Evolutionary conservation across 37 sponge, comb jelly and placozoan species (phyloP).

Genomic region (Mnemiopsis leidyi): DNA sequence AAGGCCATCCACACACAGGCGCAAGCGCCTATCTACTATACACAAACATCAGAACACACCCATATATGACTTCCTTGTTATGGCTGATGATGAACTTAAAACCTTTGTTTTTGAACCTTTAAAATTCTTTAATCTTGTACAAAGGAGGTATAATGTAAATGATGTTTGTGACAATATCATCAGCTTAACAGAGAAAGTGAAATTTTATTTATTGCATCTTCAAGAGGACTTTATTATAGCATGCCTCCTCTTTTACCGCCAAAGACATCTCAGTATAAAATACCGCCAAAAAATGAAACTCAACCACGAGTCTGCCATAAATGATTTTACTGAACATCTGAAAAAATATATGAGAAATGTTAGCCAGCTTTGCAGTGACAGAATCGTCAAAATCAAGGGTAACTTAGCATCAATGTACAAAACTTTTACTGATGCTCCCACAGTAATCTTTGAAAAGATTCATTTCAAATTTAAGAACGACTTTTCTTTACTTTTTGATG

Average conservation of each 20-base stretch:
- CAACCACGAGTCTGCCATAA: not conserved
- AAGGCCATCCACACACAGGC: not conserved
- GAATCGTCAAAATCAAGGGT: not conserved
- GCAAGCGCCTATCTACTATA: not conserved
- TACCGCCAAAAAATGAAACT: not conserved
- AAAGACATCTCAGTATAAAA: constrained; percentile 36
- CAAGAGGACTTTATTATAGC: constrained; percentile 50
- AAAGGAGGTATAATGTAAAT: not conserved
- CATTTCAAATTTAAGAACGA: not conserved
- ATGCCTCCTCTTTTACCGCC: constrained; percentile 35
- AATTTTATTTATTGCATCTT: constrained; percentile 15
- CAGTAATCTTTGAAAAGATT: not conserved
- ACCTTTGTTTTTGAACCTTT: constrained; percentile 5
- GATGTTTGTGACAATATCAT: not conserved
- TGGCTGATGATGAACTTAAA: constrained; percentile 34
- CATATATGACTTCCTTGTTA: constrained; percentile 27
- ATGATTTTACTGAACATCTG: not conserved
- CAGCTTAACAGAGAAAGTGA: constrained; percentile 36
- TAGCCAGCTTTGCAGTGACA: not conserved
- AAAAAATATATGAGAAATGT: not conserved
- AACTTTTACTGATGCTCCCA: not conserved
- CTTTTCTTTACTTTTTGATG: not conserved
- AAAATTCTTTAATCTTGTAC: not conserved
- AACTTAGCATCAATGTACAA: not conserved
- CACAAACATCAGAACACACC: not conserved